phyloP scores from a whole-genome alignment of 1,140 invertebrate genomes.

The Apocrypta bakeri region DNA sequence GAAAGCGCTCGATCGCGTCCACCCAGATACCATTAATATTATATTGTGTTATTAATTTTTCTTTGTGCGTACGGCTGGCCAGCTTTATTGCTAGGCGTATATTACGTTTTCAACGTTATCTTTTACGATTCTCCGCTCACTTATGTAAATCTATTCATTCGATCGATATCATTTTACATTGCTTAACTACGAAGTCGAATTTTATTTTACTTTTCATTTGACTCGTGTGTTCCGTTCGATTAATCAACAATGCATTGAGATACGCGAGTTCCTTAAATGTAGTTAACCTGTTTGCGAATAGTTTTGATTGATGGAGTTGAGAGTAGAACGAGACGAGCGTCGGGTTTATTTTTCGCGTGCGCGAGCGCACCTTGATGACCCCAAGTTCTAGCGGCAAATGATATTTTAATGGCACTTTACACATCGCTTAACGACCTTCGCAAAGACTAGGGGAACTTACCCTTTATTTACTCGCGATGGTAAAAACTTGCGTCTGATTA shows the following conservation, averaged over 20 bases:
- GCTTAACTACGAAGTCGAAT: neutral
- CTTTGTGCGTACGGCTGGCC: neutral
- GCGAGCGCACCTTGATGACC: constrained; percentile 5
- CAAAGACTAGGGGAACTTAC: neutral
- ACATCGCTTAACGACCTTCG: neutral
- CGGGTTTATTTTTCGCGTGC: neutral
- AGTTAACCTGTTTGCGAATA: neutral
- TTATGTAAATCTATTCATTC: constrained; percentile 15
- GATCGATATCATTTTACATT: constrained; percentile 7
- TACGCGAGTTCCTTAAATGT: too few relatives aligned
- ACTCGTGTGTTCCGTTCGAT: neutral
- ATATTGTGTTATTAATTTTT: constrained; percentile 42
- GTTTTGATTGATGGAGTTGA: neutral
- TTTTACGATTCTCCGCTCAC: neutral
- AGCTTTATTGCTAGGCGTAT: constrained; percentile 7
- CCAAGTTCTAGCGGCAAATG: neutral
- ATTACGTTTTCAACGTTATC: constrained; percentile 29
- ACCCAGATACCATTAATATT: neutral
- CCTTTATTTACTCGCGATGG: neutral
- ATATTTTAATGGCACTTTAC: constrained; percentile 29
- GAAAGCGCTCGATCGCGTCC: neutral
- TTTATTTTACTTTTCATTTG: neutral
- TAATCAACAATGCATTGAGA: too few relatives aligned
- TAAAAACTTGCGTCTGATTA: neutral
- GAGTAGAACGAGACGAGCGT: neutral